phyloP scores from a whole-genome alignment of 2,797 vertebrate genomes.

The Acropternis orthonyx region DNA sequence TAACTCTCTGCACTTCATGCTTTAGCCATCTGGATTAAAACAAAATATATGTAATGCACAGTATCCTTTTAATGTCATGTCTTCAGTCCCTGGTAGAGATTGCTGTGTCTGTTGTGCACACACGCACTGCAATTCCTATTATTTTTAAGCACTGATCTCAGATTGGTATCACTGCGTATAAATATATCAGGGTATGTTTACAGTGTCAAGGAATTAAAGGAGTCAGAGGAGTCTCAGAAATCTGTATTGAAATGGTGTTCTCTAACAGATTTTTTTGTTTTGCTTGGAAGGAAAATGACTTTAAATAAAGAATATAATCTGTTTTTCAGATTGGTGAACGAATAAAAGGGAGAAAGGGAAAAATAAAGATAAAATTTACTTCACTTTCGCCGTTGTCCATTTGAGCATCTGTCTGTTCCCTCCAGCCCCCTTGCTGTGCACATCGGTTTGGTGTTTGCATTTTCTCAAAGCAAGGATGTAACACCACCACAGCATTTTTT shows the following conservation, averaged over 20 bases:
- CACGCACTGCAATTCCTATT: neutral
- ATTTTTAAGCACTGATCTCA: conserved; percentile 30
- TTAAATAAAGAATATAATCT: neutral
- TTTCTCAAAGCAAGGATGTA: neutral
- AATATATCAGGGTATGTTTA: neutral
- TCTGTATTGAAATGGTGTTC: neutral
- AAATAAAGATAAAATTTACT: neutral
- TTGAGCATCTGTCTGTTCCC: neutral
- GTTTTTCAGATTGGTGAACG: neutral
- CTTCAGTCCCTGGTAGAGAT: neutral
- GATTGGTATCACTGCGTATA: neutral
- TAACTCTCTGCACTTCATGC: neutral
- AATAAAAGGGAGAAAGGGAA: neutral
- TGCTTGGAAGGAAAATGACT: neutral
- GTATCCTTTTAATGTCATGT: neutral
- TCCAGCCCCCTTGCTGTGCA: neutral
- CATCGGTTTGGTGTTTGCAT: neutral
- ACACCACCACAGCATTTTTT: neutral
- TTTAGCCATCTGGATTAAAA: neutral
- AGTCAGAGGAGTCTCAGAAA: neutral
- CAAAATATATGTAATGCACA: neutral
- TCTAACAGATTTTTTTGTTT: neutral
- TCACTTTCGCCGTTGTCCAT: neutral
- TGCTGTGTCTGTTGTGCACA: neutral
- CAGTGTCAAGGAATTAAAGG: neutral